phyloP scores from a whole-genome alignment of 2,113 vertebrate species.

The Myotis davidii region DNA sequence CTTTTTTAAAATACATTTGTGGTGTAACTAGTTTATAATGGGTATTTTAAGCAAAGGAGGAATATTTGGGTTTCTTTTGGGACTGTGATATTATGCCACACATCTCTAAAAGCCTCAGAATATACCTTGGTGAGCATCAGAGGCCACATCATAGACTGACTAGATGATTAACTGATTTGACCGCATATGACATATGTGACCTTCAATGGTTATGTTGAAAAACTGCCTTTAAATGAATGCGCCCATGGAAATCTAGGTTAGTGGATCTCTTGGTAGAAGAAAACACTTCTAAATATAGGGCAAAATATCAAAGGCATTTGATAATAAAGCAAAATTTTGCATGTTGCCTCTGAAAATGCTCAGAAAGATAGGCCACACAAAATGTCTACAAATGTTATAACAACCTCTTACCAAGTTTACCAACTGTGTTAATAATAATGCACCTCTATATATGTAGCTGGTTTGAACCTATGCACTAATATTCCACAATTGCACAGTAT shows the following conservation, averaged over 20 bases:
- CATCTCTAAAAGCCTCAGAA: not conserved
- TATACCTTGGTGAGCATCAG: not conserved
- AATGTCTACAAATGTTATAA: not conserved
- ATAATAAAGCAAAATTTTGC: not conserved
- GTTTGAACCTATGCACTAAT: not conserved
- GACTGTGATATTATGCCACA: not conserved
- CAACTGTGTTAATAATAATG: not conserved
- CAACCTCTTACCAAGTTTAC: not conserved
- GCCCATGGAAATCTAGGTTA: not conserved
- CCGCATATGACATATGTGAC: not conserved
- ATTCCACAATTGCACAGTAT: not conserved
- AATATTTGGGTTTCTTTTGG: not conserved
- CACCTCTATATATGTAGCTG: not conserved
- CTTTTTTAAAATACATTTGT: not conserved
- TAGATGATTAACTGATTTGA: not conserved
- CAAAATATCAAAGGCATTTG: constrained; percentile 16
- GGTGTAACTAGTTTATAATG: not conserved
- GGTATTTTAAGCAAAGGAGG: not conserved
- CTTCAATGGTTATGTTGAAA: constrained; percentile 1
- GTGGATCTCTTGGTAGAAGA: not conserved
- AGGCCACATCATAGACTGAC: not conserved
- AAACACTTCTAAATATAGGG: not conserved
- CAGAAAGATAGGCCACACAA: not conserved
- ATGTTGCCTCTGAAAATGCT: not conserved
- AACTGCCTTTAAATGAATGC: not conserved